Evolutionary conservation across 2,113 vertebrate species (phyloP), one percentile per base, ranked within the genome.

Genomic region (Himantopus leucocephalus): DNA sequence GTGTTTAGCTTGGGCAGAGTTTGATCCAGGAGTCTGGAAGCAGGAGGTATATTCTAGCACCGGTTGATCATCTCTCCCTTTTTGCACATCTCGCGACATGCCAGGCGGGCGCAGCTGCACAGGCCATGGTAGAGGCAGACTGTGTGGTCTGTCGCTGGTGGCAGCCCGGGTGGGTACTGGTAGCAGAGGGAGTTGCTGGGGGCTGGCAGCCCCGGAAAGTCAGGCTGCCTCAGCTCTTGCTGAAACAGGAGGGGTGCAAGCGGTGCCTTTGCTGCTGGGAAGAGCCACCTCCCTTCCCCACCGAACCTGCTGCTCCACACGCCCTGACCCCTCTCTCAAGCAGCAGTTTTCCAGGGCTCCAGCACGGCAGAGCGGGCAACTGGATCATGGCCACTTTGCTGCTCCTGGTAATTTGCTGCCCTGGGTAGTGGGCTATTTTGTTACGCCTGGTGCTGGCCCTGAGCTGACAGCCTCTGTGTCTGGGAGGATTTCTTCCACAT

Each of bases 71-170:
- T 52, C 53, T 76, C 53, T 93, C 26, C 6, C 9, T 53, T 59
- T 88, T 60, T 17, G 35, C 70, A 72, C 62, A 41, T 41, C 52
- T 21, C 1, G 1, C 0, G 0, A 37, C 0, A 3, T 18, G 52
- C 55, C 53, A 66, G 72, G 66, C 1, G 1, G 55, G 50, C 3
- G 1, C 84, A 86, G 90, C 56, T 58, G 75, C 72, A 47, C 0
- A 0, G 85, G n/a, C 20, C 0, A 0, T 4, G 9, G 32, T 14
- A 45, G 41, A 70, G 24, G 41, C 68, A 83, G 76, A 64, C 52
- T 74, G 73, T 74, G 52, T 93, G 80, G 14, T 91, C 73, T 93
- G 73, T 19, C 14, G 3, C 72, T 64, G 83, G 73, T 50, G 48
- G 48, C 48, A 50, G 48, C 22, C 48, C 48, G 12, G 9, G 48